phyloP scores from a whole-genome alignment of 2,113 vertebrate genomes.

The Nipponia nippon region DNA sequence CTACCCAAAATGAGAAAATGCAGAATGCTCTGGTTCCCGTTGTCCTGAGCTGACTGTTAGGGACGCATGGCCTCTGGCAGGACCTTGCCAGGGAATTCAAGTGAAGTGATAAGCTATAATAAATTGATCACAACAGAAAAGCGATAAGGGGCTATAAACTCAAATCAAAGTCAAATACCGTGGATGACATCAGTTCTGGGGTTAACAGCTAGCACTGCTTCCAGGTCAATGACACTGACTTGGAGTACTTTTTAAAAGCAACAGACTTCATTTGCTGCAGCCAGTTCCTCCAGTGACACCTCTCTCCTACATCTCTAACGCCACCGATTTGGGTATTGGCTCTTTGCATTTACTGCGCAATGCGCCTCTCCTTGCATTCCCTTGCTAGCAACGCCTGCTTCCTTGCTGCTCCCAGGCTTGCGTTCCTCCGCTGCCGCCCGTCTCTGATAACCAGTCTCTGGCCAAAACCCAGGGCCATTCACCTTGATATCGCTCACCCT shows the following conservation, averaged over 20 bases:
- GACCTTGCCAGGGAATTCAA: background rate
- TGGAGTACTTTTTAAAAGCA: background rate
- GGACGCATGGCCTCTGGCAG: background rate
- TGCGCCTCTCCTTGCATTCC: background rate
- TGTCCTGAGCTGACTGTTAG: background rate
- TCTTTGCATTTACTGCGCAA: background rate
- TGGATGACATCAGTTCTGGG: background rate
- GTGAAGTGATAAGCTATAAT: background rate
- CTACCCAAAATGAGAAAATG: background rate
- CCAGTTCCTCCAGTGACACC: background rate
- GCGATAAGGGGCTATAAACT: background rate
- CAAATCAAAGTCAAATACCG: background rate
- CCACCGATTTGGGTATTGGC: rapidly evolving
- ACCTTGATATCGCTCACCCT: background rate
- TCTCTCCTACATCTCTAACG: background rate
- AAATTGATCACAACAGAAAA: background rate
- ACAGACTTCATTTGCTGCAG: background rate
- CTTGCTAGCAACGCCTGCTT: background rate
- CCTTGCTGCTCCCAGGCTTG: background rate
- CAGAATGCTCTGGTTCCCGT: background rate
- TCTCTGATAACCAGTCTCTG: background rate
- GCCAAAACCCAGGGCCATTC: background rate
- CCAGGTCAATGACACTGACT: background rate
- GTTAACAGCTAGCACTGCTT: background rate
- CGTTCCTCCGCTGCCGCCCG: background rate